phyloP scores from a whole-genome alignment of 2,797 vertebrate species.

The Enteromius viviparus region DNA sequence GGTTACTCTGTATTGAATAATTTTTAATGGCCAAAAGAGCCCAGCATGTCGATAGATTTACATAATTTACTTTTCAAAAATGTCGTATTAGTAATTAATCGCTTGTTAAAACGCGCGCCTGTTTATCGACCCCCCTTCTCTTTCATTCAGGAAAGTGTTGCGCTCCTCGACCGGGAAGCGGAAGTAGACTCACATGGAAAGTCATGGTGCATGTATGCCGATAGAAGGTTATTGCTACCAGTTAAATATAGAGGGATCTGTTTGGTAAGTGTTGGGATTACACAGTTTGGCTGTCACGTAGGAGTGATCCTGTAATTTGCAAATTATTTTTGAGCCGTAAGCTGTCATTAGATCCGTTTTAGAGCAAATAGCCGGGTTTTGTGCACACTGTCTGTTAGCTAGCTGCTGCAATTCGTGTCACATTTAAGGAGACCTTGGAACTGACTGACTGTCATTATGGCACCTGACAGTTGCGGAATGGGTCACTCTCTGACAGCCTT shows the following conservation, averaged over 20 bases:
- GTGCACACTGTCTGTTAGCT: constrained; percentile 39
- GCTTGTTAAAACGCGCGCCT: background rate
- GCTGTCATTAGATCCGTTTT: constrained; percentile 20
- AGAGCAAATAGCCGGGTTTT: constrained; percentile 49
- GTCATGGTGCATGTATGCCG: constrained; percentile 70
- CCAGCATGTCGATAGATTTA: accelerated
- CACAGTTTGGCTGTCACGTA: background rate
- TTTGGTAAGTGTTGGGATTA: constrained; percentile 69
- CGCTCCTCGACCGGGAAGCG: constrained; percentile 80
- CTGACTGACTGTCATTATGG: background rate
- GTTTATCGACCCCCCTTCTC: background rate
- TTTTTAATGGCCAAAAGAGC: background rate
- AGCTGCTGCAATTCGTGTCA: constrained; percentile 54
- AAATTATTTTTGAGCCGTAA: background rate
- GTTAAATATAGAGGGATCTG: constrained; percentile 43
- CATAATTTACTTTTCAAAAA: background rate
- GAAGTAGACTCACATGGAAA: constrained; percentile 70
- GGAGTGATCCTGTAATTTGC: background rate
- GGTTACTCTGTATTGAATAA: accelerated
- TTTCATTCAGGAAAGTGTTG: constrained; percentile 40
- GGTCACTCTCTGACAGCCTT: constrained; percentile 5
- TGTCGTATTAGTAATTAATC: background rate
- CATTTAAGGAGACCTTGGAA: constrained; percentile 66
- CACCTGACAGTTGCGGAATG: background rate
- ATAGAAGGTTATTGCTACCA: constrained; percentile 76